These are phyloP conservation scores for Panonychus citri DNA, from an alignment of 1,140 invertebrate species.

Conservation along the genomic window DNA sequence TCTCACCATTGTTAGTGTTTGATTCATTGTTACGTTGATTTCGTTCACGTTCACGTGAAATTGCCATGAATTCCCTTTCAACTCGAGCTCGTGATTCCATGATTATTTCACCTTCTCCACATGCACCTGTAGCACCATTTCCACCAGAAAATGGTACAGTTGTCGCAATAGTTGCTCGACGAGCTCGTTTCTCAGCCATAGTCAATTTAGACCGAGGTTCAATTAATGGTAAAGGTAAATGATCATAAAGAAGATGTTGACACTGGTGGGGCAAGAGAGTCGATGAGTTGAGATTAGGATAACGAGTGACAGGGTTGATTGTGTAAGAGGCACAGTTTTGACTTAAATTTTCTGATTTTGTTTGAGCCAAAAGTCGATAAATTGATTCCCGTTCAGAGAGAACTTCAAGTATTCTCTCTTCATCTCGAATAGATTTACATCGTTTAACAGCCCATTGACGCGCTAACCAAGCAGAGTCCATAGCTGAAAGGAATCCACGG, in stretches of 20 bases:
- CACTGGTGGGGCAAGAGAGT: conserved; percentile 42
- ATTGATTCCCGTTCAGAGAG: conserved; percentile 84
- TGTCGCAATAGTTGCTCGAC: conserved; percentile 10
- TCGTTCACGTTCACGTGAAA: not conserved
- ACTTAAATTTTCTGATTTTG: conserved; percentile 80
- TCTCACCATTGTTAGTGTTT: not conserved
- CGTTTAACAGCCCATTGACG: conserved; percentile 43
- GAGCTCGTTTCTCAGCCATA: conserved; percentile 6
- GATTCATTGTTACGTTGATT: not conserved
- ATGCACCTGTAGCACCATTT: no score
- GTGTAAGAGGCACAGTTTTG: conserved; percentile 68
- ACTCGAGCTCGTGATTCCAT: not conserved
- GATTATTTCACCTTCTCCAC: not conserved
- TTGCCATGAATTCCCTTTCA: not conserved
- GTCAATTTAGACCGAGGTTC: conserved; percentile 15
- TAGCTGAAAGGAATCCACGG: conserved; percentile 75
- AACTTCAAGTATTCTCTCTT: conserved; percentile 25
- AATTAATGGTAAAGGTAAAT: conserved; percentile 11
- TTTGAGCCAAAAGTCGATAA: conserved; percentile 70
- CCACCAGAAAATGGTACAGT: not conserved
- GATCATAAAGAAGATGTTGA: conserved; percentile 16
- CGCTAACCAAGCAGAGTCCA: conserved; percentile 90
- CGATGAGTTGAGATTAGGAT: conserved; percentile 29
- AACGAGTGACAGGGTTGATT: conserved; percentile 54
- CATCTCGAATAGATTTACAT: not conserved